phyloP scores from a whole-genome alignment of 2,797 vertebrate genomes.

The Hippoglossus hippoglossus region DNA sequence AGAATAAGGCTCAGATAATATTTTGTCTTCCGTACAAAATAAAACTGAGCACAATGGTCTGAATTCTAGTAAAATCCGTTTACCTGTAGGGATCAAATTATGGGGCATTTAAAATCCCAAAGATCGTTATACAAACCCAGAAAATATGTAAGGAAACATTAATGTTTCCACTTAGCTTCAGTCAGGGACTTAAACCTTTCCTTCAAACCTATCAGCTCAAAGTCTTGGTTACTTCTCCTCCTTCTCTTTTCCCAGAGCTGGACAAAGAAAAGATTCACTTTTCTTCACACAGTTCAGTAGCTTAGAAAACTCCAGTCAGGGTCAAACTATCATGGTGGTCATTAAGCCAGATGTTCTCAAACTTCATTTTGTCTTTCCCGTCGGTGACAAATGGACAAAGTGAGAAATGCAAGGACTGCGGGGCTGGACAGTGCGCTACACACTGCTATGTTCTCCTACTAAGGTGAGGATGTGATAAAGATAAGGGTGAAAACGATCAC shows the following conservation, averaged over 20 bases:
- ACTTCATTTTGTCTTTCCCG: conserved; percentile 77
- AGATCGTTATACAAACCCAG: too few relatives aligned
- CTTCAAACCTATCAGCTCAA: not conserved
- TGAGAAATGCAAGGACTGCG: conserved; percentile 84
- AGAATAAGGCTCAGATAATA: not conserved
- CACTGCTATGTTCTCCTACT: conserved; percentile 85
- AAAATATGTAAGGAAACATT: too few relatives aligned
- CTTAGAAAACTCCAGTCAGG: conserved; percentile 23
- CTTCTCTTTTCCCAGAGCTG: conserved; percentile 36
- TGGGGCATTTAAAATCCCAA: too few relatives aligned
- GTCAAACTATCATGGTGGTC: conserved; percentile 60
- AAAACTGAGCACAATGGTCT: not conserved
- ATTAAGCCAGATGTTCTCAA: conserved; percentile 80
- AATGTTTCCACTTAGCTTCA: too few relatives aligned
- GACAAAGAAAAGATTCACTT: not conserved
- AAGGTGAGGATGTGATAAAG: conserved; percentile 81
- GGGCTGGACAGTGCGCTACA: conserved; percentile 81
- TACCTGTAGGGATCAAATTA: not conserved
- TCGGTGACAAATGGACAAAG: conserved; percentile 79
- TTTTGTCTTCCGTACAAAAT: not conserved
- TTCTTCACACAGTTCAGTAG: conserved; percentile 47
- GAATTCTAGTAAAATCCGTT: not conserved
- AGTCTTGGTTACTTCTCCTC: conserved; percentile 42
- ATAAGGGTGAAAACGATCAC: conserved; percentile 81
- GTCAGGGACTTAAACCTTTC: not conserved